Conservation (phyloP, 2,888 invertebrate genomes). For the Drosophila yooni region DNA sequence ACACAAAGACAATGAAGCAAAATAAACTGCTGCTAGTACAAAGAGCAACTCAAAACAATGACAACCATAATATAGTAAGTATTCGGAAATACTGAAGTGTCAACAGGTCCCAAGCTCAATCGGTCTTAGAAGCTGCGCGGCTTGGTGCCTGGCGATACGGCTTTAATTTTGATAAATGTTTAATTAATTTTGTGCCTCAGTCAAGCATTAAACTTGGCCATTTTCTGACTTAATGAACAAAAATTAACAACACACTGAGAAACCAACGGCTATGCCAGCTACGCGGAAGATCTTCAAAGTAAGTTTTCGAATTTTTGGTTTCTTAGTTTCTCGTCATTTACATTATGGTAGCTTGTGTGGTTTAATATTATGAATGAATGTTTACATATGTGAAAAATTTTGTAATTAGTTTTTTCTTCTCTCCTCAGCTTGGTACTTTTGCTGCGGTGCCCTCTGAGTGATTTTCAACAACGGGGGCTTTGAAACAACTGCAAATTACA, state of each 20-base stretch:
- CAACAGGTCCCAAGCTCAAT: slow-evolving; percentile 49
- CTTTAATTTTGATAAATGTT: slow-evolving; percentile 82
- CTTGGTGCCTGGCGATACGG: slow-evolving; percentile 47
- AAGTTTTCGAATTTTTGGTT: slow-evolving; percentile 53
- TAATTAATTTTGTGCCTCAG: slow-evolving; percentile 78
- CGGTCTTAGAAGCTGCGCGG: slow-evolving; percentile 24
- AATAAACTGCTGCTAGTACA: slow-evolving; percentile 25
- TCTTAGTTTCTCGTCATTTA: slow-evolving; percentile 65
- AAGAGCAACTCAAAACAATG: slow-evolving; percentile 55
- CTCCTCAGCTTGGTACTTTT: slow-evolving; percentile 22
- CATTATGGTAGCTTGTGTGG: slow-evolving; percentile 75
- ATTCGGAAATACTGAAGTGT: slow-evolving; percentile 62
- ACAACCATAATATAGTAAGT: slow-evolving; percentile 47
- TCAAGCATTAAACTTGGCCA: slow-evolving; percentile 74
- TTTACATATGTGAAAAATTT: slow-evolving; percentile 81
- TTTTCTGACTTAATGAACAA: slow-evolving; percentile 81
- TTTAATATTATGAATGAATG: slow-evolving; percentile 78
- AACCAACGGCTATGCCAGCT: slow-evolving; percentile 48
- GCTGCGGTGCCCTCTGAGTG: slow-evolving; percentile 55
- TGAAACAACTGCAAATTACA: slow-evolving; percentile 79
- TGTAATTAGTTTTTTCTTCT: slow-evolving; percentile 75
- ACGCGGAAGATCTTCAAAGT: slow-evolving; percentile 81
- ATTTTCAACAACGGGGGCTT: slow-evolving; percentile 74
- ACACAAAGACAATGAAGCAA: slow-evolving; percentile 50
- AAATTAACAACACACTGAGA: slow-evolving; percentile 80